These are phyloP conservation scores for Plectrocnemia conspersa DNA, from an alignment of 1,140 invertebrate genomes.

Conservation along the genomic window DNA sequence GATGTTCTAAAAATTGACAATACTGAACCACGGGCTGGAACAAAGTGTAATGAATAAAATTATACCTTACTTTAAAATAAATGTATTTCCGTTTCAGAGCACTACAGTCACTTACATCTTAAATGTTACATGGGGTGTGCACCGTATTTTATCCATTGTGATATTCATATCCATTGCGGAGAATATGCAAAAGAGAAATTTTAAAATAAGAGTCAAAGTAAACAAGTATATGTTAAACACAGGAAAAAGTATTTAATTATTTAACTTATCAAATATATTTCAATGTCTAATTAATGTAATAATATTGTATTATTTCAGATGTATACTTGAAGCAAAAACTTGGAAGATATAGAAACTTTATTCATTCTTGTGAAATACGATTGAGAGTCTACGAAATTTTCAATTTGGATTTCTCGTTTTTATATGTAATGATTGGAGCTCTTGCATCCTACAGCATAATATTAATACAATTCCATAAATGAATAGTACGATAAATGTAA, in stretches of 20 bases:
- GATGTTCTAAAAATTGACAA: conserved; percentile 2
- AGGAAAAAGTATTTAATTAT: background rate
- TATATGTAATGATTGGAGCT: conserved; percentile 17
- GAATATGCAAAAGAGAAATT: conserved; percentile 2
- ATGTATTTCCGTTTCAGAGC: background rate
- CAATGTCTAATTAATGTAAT: background rate
- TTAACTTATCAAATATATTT: background rate
- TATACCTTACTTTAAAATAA: too few species aligned
- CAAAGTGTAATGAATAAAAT: too few species aligned
- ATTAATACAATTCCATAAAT: conserved; percentile 9
- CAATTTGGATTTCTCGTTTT: conserved; percentile 6
- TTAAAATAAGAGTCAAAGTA: background rate
- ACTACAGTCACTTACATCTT: background rate
- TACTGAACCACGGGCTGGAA: too few species aligned
- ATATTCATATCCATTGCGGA: conserved; percentile 1
- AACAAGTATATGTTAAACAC: background rate
- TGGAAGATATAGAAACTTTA: background rate
- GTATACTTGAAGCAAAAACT: background rate
- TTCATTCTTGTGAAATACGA: background rate
- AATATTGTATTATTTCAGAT: conserved; percentile 4
- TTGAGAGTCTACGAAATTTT: conserved; percentile 10
- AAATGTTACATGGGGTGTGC: conserved; percentile 8
- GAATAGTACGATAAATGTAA: background rate
- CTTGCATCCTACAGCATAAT: conserved; percentile 23
- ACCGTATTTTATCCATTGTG: conserved; percentile 2